Evolutionary conservation across 1,140 invertebrate genomes (phyloP).

Genomic region (Hormaphis cornu): DNA sequence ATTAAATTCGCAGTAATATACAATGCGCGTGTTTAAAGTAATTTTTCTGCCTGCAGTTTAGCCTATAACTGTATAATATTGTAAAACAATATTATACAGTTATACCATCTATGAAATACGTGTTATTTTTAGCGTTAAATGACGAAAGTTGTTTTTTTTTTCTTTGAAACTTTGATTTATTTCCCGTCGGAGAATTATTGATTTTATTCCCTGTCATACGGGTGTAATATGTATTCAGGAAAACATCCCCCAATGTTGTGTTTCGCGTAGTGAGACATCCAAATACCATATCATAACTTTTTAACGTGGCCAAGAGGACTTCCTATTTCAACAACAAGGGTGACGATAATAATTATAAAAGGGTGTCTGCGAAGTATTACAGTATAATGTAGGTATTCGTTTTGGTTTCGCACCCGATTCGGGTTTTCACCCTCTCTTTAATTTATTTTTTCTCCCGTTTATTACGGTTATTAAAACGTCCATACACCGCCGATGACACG

Average conservation of each 20-base stretch:
- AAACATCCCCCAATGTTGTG: background rate
- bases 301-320: constrained; percentile 15
- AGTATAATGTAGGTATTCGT: too few relatives aligned
- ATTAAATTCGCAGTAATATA: too few relatives aligned
- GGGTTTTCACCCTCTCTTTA: constrained; percentile 11
- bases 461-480: constrained; percentile 28
- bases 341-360: constrained; percentile 31
- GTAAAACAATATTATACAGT: too few relatives aligned
- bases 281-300: constrained; percentile 31
- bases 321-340: constrained; percentile 15
- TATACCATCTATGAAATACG: too few relatives aligned
- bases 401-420: constrained; percentile 11
- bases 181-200: too few relatives aligned
- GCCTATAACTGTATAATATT: too few relatives aligned
- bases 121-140: too few relatives aligned
- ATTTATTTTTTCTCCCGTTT: constrained; percentile 11
- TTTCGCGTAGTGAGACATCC: background rate
- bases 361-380: constrained; percentile 23
- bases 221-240: background rate
- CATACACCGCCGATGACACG: constrained; percentile 15
- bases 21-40: too few relatives aligned
- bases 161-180: too few relatives aligned
- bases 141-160: too few relatives aligned
- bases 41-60: too few relatives aligned
- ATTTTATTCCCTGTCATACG: background rate